Conservation (phyloP, 1,140 invertebrate genomes). For the Lasioglossum baleicum region DNA sequence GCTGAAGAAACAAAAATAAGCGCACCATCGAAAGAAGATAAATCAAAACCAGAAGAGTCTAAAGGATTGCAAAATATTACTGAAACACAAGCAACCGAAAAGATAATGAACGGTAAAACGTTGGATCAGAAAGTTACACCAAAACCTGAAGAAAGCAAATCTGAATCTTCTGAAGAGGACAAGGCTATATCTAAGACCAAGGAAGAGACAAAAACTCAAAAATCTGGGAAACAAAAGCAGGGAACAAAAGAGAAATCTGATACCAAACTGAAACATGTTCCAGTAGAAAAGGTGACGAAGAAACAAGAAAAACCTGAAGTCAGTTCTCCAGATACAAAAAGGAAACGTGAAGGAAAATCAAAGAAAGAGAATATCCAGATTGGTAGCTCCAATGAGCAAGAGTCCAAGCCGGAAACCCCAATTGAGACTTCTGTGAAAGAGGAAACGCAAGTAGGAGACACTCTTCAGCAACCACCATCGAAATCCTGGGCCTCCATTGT, state of each 20-base stretch:
- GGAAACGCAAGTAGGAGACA: slow-evolving; percentile 10
- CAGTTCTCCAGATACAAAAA: slow-evolving; percentile 1
- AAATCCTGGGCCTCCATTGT: slow-evolving; percentile 66
- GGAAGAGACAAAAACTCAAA: slow-evolving; percentile 23
- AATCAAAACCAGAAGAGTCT: not conserved
- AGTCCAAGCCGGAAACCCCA: not conserved
- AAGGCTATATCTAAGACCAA: not conserved
- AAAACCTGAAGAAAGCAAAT: not conserved
- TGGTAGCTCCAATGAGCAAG: not conserved
- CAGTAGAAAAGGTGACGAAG: slow-evolving; percentile 5
- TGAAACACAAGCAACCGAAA: not conserved
- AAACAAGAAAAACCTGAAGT: slow-evolving; percentile 35
- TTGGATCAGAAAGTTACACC: not conserved
- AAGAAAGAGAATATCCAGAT: not conserved
- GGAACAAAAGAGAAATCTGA: slow-evolving; percentile 2
- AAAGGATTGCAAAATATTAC: not conserved
- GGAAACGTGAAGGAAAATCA: slow-evolving; percentile 15
- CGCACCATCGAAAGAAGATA: not conserved
- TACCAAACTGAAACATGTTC: slow-evolving; percentile 6
- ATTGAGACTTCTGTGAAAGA: not conserved
- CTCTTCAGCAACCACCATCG: slow-evolving; percentile 36
- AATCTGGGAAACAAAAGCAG: slow-evolving; percentile 28
- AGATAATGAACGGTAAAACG: not conserved
- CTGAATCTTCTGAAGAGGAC: not conserved
- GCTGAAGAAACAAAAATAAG: not conserved